Percentiles rank a stretch among this genome's conserved stretches.
Conservation (phyloP, 2,888 invertebrate genomes). For the Pandemis cinnamomeana region DNA sequence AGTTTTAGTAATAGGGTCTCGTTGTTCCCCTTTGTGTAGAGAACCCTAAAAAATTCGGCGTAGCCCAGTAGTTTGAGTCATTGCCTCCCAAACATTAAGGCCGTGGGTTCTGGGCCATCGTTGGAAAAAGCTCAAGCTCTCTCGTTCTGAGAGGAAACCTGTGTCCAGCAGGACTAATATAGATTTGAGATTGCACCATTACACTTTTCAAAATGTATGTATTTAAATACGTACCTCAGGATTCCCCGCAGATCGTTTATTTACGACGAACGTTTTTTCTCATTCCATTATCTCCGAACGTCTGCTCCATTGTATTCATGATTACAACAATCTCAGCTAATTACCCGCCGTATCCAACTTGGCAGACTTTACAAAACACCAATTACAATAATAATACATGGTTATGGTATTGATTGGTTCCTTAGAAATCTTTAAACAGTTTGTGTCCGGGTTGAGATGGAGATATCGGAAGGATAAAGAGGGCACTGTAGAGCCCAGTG, state of each 20-base stretch:
- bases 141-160: no score
- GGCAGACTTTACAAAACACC: slow-evolving; percentile 30
- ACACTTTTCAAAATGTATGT: no score
- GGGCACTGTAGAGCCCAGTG: neutral
- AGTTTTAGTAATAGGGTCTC: no score
- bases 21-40: no score
- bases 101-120: no score
- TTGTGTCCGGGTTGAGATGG: slow-evolving; percentile 15
- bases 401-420: slow-evolving; percentile 35
- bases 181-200: no score
- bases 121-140: no score
- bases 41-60: no score
- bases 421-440: slow-evolving; percentile 17
- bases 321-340: slow-evolving; percentile 11
- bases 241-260: slow-evolving; percentile 4
- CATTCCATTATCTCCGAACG: slow-evolving; percentile 6
- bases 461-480: neutral
- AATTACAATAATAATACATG: slow-evolving; percentile 34
- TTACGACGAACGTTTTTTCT: neutral
- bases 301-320: slow-evolving; percentile 20
- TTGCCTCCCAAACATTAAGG: no score
- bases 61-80: no score
- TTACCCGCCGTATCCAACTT: neutral
- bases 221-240: neutral
- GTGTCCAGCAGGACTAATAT: no score